phyloP scores from a whole-genome alignment of 2,888 invertebrate genomes.

The Lepidochrysops patricia region DNA sequence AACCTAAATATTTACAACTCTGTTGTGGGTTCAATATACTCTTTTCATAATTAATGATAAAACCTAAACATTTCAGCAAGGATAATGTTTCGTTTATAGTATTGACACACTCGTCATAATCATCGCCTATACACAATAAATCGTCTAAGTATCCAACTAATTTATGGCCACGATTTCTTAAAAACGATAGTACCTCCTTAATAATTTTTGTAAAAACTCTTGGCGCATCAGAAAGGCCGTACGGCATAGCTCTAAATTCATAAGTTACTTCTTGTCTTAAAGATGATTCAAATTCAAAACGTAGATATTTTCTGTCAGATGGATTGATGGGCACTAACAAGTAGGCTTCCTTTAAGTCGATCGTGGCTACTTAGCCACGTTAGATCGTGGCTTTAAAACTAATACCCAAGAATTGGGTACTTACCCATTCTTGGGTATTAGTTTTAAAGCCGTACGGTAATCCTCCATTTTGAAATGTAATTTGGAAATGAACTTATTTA shows the following conservation, averaged over 20 bases:
- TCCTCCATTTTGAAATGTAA: constrained; percentile 29
- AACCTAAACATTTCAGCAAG: constrained; percentile 19
- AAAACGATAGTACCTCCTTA: constrained; percentile 5
- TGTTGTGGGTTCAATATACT: constrained; percentile 16
- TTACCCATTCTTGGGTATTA: constrained; percentile 9
- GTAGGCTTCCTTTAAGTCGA: not conserved
- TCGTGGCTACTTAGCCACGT: not conserved
- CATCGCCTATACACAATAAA: constrained; percentile 18
- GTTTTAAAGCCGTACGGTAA: constrained; percentile 22
- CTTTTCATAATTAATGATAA: constrained; percentile 19
- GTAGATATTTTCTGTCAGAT: no score
- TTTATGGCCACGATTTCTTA: constrained; percentile 11
- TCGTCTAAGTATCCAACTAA: constrained; percentile 19
- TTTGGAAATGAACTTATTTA: constrained; percentile 23
- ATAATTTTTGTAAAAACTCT: constrained; percentile 1
- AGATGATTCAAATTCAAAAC: no score
- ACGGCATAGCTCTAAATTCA: no score
- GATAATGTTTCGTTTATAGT: constrained; percentile 16
- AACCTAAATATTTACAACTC: constrained; percentile 17
- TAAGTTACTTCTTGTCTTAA: no score
- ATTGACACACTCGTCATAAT: constrained; percentile 13
- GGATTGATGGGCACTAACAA: not conserved
- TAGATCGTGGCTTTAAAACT: constrained; percentile 19
- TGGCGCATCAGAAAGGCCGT: not conserved
- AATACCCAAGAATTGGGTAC: not conserved